Percentiles rank a stretch among this genome's conserved stretches.
Conservation (phyloP, 2,113 vertebrate genomes). For the Apodemus speciosus region DNA sequence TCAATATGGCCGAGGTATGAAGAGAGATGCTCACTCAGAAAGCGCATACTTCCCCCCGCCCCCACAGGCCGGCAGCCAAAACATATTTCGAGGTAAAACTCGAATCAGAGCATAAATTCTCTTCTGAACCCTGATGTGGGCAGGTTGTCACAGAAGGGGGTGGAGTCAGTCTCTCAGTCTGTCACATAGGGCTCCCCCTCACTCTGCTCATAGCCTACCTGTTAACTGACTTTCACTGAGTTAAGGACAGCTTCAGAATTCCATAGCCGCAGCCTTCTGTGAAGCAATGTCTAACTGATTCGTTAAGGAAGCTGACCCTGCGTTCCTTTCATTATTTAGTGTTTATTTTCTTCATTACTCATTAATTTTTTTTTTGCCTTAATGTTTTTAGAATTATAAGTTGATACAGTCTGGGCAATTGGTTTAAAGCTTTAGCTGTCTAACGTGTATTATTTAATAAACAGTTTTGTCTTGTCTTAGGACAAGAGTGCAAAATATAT, state of each 20-base stretch:
- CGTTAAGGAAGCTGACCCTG: neutral
- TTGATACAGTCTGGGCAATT: neutral
- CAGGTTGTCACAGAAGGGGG: neutral
- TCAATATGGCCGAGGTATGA: neutral
- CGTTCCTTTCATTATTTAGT: neutral
- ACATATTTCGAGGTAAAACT: neutral
- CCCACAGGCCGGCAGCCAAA: neutral
- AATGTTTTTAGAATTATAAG: neutral
- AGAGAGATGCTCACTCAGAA: constrained; percentile 9
- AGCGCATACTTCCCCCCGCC: neutral
- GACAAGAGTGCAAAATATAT: neutral
- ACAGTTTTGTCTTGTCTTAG: neutral
- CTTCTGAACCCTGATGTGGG: neutral
- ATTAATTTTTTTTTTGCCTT: neutral
- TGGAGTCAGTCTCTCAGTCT: neutral
- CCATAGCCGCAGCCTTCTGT: neutral
- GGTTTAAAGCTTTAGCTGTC: neutral
- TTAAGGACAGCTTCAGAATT: neutral
- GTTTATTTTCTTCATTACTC: neutral
- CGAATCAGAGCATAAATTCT: neutral
- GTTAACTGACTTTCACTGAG: neutral
- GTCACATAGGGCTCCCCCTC: neutral
- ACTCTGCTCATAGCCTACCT: neutral
- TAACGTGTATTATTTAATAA: neutral
- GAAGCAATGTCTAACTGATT: neutral